phyloP scores from a whole-genome alignment of 2,888 invertebrate genomes.

The Sinotaia quadrata region DNA sequence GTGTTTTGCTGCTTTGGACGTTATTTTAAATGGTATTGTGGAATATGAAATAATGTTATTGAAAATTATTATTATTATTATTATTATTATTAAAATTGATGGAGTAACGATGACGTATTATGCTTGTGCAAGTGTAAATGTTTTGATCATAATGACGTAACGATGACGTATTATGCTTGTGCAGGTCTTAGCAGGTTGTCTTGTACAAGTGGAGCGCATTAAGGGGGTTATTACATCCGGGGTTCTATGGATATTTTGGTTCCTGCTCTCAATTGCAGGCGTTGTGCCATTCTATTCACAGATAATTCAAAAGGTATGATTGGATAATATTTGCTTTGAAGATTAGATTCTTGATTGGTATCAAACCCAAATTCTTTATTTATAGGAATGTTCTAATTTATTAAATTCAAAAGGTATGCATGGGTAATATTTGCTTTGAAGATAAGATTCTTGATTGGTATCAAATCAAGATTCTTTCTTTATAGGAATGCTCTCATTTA shows the following conservation, averaged over 20 bases:
- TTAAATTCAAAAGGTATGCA: too few species aligned
- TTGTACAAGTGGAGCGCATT: slow-evolving; percentile 62
- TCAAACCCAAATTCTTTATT: neutral
- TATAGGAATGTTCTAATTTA: too few species aligned
- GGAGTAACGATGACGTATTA: neutral
- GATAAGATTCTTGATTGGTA: neutral
- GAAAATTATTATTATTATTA: too few species aligned
- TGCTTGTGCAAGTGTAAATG: too few species aligned
- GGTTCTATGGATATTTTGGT: slow-evolving; percentile 66
- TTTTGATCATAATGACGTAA: slow-evolving; percentile 4
- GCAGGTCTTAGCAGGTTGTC: slow-evolving; percentile 59
- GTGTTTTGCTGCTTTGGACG: too few species aligned
- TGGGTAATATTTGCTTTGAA: neutral
- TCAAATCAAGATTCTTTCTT: neutral
- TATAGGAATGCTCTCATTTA: too few species aligned
- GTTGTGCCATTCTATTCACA: slow-evolving; percentile 65
- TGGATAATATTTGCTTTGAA: neutral
- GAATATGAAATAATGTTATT: too few species aligned
- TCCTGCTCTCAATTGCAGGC: slow-evolving; percentile 53
- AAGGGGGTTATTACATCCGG: slow-evolving; percentile 68
- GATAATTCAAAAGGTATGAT: slow-evolving; percentile 50
- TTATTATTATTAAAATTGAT: neutral
- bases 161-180: neutral
- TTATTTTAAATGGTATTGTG: too few species aligned
- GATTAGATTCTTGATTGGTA: neutral